These are phyloP conservation scores for Sitodiplosis mosellana DNA, from an alignment of 1,140 invertebrate species.

Conservation along the genomic window DNA sequence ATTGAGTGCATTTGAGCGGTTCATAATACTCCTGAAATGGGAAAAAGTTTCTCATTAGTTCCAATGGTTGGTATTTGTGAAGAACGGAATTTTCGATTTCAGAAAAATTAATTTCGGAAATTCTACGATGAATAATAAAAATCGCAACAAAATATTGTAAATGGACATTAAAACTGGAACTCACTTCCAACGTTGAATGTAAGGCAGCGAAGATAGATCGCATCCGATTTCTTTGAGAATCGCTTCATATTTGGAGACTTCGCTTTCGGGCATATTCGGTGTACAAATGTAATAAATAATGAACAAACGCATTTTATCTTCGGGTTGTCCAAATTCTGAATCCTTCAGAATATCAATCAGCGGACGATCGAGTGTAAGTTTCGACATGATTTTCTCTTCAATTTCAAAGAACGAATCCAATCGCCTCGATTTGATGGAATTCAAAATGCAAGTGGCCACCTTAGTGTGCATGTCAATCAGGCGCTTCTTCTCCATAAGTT, in stretches of 20 bases:
- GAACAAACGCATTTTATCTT: conserved; percentile 90
- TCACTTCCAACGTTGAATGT: conserved; percentile 74
- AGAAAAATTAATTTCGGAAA: too few species aligned
- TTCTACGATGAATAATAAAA: too few species aligned
- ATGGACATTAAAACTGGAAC: too few species aligned
- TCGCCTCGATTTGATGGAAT: conserved; percentile 78
- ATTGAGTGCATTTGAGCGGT: conserved; percentile 13
- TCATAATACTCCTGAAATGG: conserved; percentile 12
- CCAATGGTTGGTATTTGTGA: too few species aligned
- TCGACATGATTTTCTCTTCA: conserved; percentile 94
- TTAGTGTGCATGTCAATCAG: conserved; percentile 98
- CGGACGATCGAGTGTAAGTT: conserved; percentile 52
- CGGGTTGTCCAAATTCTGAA: conserved; percentile 62
- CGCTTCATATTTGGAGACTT: conserved; percentile 63
- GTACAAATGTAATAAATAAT: conserved; percentile 86
- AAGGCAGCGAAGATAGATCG: conserved; percentile 62
- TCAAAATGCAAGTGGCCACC: conserved; percentile 85
- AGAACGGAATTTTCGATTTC: too few species aligned
- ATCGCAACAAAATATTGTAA: too few species aligned
- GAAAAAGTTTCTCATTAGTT: too few species aligned
- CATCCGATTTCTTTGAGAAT: conserved; percentile 66
- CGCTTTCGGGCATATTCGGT: conserved; percentile 56
- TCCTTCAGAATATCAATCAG: conserved; percentile 70
- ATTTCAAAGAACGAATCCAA: conserved; percentile 93
- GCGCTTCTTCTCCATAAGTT: conserved; percentile 90